Evolutionary conservation across 1,140 invertebrate species (phyloP).

Genomic region (Drosophila asahinai): DNA sequence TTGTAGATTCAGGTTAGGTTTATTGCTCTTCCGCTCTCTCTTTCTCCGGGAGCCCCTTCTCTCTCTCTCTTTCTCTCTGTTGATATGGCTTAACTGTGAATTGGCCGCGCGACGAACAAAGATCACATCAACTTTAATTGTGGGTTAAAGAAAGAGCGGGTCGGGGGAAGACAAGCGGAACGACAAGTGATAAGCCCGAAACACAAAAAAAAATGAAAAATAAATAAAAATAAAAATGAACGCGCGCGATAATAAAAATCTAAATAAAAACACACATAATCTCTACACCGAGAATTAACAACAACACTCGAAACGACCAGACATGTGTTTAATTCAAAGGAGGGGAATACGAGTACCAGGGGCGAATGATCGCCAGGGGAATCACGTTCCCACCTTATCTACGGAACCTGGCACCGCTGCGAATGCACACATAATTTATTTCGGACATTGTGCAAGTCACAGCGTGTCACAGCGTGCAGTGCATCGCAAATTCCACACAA

Average conservation of each 20-base stretch:
- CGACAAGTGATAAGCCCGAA: conserved; percentile 55
- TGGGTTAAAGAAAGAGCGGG: neutral
- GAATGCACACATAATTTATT: conserved; percentile 45
- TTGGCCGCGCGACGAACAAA: conserved; percentile 51
- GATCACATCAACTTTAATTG: conserved; percentile 60
- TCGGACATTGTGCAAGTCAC: conserved; percentile 33
- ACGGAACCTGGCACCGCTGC: conserved; percentile 31
- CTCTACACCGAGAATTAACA: conserved; percentile 67
- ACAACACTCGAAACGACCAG: conserved; percentile 61
- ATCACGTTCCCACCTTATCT: conserved; percentile 45
- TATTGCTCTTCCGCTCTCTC: conserved; percentile 42
- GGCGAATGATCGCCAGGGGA: conserved; percentile 37
- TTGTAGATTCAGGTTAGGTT: conserved; percentile 39
- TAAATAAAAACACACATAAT: conserved; percentile 67
- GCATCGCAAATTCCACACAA: conserved; percentile 11
- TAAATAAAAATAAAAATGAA: conserved; percentile 12
- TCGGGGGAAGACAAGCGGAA: neutral
- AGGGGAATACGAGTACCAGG: neutral
- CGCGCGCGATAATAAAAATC: conserved; percentile 68
- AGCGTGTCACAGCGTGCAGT: conserved; percentile 8
- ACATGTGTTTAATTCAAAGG: conserved; percentile 34
- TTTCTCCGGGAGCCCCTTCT: conserved; percentile 7
- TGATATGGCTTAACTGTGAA: conserved; percentile 73
- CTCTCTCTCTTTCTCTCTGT: neutral
- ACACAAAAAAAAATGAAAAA: conserved; percentile 1